Conservation (phyloP, 1,140 invertebrate genomes). For the Spodoptera litura region DNA sequence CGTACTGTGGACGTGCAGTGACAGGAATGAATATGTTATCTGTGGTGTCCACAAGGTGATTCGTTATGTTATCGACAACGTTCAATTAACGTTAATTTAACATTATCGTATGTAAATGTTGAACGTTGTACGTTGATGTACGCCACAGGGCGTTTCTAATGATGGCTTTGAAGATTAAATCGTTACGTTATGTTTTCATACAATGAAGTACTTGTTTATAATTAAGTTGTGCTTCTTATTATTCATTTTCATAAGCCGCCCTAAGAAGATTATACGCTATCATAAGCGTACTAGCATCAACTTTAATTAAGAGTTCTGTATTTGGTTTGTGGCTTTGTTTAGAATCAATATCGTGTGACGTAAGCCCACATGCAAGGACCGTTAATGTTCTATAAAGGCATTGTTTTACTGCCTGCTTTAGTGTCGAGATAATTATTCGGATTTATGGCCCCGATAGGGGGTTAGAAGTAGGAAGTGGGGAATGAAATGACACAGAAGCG, state of each 20-base stretch:
- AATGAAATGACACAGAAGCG: slow-evolving; percentile 1
- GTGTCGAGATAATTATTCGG: slow-evolving; percentile 38
- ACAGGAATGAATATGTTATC: slow-evolving; percentile 32
- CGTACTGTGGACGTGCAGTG: slow-evolving; percentile 13
- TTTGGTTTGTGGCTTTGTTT: not conserved
- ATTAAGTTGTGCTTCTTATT: not conserved
- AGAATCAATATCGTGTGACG: slow-evolving; percentile 19
- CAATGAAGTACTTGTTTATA: slow-evolving; percentile 3
- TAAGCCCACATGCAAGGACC: slow-evolving; percentile 14
- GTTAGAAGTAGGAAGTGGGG: not conserved
- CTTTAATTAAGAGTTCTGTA: slow-evolving; percentile 16
- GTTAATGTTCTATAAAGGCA: slow-evolving; percentile 27
- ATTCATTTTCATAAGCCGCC: slow-evolving; percentile 9
- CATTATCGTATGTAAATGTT: slow-evolving; percentile 3
- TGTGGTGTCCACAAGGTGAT: not conserved
- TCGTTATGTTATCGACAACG: slow-evolving; percentile 13
- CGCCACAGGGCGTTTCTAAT: not conserved
- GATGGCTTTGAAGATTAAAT: not conserved
- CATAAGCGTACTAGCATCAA: not conserved
- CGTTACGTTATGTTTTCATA: not conserved
- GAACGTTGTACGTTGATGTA: not conserved
- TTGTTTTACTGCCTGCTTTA: slow-evolving; percentile 30
- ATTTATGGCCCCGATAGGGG: slow-evolving; percentile 14
- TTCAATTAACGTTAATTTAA: slow-evolving; percentile 18
- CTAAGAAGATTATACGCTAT: slow-evolving; percentile 24